A percentile compares a stretch with the other conserved stretches of the same genome.
These are phyloP conservation scores for Megalonaias nervosa DNA, from an alignment of 1,140 invertebrate genomes.

Conservation along the genomic window DNA sequence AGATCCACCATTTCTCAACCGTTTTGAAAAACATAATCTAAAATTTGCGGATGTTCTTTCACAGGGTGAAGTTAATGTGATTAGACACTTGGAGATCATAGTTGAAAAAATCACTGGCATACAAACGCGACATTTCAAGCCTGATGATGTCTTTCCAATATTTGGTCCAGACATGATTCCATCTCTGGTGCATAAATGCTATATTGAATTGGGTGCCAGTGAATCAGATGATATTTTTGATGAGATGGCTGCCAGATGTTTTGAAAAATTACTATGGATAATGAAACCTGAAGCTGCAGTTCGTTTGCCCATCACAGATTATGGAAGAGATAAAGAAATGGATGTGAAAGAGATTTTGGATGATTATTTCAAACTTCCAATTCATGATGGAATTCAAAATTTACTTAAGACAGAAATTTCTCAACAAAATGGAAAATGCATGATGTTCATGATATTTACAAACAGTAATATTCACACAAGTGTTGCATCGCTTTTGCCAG, in stretches of 20 bases:
- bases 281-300: constrained; percentile 45
- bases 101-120: constrained; percentile 19
- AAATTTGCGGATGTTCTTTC: constrained; percentile 40
- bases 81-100: constrained; percentile 6
- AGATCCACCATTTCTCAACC: constrained; percentile 59
- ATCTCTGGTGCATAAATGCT: constrained; percentile 2
- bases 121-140: constrained; percentile 9
- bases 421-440: no score
- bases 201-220: neutral
- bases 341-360: constrained; percentile 10
- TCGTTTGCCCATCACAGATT: constrained; percentile 10
- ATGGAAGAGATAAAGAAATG: neutral
- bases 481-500: neutral
- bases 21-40: constrained; percentile 61
- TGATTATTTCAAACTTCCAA: constrained; percentile 35
- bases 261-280: constrained; percentile 28
- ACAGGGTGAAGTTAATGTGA: neutral
- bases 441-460: constrained; percentile 35
- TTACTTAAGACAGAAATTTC: no score
- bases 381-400: constrained; percentile 42
- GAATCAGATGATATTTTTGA: constrained; percentile 3
- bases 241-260: constrained; percentile 23
- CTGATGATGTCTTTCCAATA: constrained; percentile 35
- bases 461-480: constrained; percentile 36
- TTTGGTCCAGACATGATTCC: no score